Percentiles rank a stretch among this genome's conserved stretches.
phyloP scores from a whole-genome alignment of 2,113 vertebrate species.

The Aegotheles bennettii region DNA sequence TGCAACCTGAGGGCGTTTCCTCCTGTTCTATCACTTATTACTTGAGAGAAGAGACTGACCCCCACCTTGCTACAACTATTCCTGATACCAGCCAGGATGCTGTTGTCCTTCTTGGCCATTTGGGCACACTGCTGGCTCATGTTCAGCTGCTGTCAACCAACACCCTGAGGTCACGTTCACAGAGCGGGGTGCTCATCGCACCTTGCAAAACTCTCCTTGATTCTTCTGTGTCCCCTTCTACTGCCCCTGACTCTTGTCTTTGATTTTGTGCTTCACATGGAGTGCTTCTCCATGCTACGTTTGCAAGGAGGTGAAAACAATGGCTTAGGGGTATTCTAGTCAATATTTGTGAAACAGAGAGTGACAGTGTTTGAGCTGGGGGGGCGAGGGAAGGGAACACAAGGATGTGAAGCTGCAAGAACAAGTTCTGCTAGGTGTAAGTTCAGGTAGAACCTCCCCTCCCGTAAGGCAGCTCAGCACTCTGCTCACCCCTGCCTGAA shows the following conservation, averaged over 20 bases:
- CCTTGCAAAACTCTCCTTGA: background rate
- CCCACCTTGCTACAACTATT: no score
- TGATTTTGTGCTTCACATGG: background rate
- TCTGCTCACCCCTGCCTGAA: background rate
- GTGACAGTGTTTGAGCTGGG: background rate
- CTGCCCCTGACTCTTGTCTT: background rate
- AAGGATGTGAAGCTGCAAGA: background rate
- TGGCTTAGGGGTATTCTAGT: background rate
- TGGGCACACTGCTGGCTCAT: no score
- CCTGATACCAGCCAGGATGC: no score
- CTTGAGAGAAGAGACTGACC: no score
- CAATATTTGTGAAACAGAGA: background rate
- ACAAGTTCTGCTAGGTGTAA: background rate
- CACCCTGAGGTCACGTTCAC: background rate
- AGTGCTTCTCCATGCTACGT: background rate
- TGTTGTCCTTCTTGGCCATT: no score
- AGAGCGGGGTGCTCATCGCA: background rate
- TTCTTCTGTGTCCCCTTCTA: background rate
- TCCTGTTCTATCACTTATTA: no score
- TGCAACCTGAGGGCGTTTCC: no score
- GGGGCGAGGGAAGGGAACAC: background rate
- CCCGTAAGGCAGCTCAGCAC: background rate
- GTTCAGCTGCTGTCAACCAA: no score
- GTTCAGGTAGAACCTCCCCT: background rate
- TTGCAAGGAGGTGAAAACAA: background rate